A percentile compares a stretch with the other conserved stretches of the same genome.
These are phyloP conservation scores for Drosophila sordidula DNA, from an alignment of 2,888 invertebrate genomes.

Conservation along the genomic window DNA sequence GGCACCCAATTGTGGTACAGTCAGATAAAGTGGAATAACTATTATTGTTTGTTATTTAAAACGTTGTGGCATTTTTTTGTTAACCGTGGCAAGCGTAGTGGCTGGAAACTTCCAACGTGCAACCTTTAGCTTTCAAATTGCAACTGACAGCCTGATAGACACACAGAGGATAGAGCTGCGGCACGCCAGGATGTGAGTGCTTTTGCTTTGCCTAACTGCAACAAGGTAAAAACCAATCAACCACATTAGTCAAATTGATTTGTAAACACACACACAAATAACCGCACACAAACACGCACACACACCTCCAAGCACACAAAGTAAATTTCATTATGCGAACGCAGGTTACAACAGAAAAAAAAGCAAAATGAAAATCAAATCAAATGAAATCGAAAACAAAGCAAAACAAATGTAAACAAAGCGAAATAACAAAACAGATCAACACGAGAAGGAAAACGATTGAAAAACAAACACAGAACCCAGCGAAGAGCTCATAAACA, in stretches of 20 bases:
- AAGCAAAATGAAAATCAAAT: conserved; percentile 28
- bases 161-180: too few relatives aligned
- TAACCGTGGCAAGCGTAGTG: too few relatives aligned
- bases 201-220: conserved; percentile 17
- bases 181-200: conserved; percentile 13
- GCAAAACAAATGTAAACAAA: conserved; percentile 32
- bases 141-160: background rate
- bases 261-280: conserved; percentile 57
- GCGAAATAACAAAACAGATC: conserved; percentile 47
- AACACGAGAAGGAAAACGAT: conserved; percentile 22
- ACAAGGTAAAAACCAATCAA: conserved; percentile 50
- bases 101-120: too few relatives aligned
- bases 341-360: conserved; percentile 13
- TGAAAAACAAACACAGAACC: conserved; percentile 21
- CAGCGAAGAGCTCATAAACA: conserved; percentile 26
- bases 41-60: too few relatives aligned
- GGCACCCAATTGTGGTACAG: too few relatives aligned
- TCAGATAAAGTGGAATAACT: too few relatives aligned
- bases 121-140: conserved; percentile 11
- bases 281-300: conserved; percentile 31
- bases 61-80: too few relatives aligned
- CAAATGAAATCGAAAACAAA: conserved; percentile 31
- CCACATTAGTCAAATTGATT: conserved; percentile 75
- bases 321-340: conserved; percentile 40
- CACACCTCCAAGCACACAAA: conserved; percentile 11